phyloP scores from a whole-genome alignment of 2,888 invertebrate species.

The Prosapia bicincta region DNA sequence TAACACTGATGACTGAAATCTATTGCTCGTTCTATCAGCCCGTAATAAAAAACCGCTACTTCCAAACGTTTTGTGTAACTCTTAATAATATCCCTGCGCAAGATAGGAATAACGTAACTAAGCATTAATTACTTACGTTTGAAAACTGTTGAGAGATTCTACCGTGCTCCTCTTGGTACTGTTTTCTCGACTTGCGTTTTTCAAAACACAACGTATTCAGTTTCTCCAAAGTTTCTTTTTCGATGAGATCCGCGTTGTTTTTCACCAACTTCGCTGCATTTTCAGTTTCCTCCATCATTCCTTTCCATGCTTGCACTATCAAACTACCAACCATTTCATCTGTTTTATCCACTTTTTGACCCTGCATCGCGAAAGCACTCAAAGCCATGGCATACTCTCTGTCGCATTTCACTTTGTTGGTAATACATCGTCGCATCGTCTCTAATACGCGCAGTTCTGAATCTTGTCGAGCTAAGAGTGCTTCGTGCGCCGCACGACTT shows the following conservation, averaged over 20 bases:
- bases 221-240: conserved; percentile 77
- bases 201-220: conserved; percentile 78
- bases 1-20: too few relatives aligned
- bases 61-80: too few relatives aligned
- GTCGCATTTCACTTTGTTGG: conserved; percentile 86
- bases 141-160: conserved; percentile 77
- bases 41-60: too few relatives aligned
- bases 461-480: conserved; percentile 84
- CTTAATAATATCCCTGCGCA: too few relatives aligned
- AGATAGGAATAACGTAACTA: too few relatives aligned
- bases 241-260: conserved; percentile 81
- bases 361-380: conserved; percentile 74
- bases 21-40: too few relatives aligned
- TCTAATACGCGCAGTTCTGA: conserved; percentile 90
- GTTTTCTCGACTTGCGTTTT: conserved; percentile 79
- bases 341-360: conserved; percentile 76
- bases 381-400: conserved; percentile 86
- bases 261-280: conserved; percentile 76
- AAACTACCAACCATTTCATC: conserved; percentile 65
- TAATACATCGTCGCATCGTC: conserved; percentile 82
- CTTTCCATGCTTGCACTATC: conserved; percentile 67
- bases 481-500: conserved; percentile 80
- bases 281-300: conserved; percentile 87
- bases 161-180: conserved; percentile 85
- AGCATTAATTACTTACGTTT: conserved; percentile 66